A percentile compares a stretch with the other conserved stretches of the same genome.
Evolutionary conservation across 2,888 invertebrate genomes (phyloP).

Genomic region (Seira musarum): DNA sequence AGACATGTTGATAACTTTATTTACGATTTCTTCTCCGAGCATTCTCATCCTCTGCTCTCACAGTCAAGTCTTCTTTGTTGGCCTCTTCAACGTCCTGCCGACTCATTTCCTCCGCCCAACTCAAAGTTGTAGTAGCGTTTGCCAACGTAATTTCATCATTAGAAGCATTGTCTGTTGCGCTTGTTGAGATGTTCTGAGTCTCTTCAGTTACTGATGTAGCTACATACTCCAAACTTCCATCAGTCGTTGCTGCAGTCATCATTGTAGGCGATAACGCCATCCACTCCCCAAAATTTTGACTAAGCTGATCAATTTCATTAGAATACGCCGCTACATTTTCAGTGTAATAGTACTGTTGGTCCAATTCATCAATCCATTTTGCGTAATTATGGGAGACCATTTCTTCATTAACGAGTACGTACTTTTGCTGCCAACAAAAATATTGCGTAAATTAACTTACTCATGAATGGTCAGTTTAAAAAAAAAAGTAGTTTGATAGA

Average conservation of each 20-base stretch:
- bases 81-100: slow-evolving; percentile 29
- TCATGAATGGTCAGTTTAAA: not conserved
- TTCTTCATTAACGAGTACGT: slow-evolving; percentile 83
- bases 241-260: slow-evolving; percentile 34
- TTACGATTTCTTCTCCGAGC: slow-evolving; percentile 18
- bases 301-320: slow-evolving; percentile 43
- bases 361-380: slow-evolving; percentile 76
- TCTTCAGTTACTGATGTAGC: slow-evolving; percentile 35
- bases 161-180: not conserved
- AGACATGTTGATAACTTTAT: too few species aligned
- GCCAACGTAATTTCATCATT: not conserved
- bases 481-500: not conserved
- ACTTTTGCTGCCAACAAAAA: slow-evolving; percentile 54
- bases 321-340: slow-evolving; percentile 43
- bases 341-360: slow-evolving; percentile 50
- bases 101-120: slow-evolving; percentile 53
- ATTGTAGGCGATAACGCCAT: slow-evolving; percentile 24
- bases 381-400: slow-evolving; percentile 88
- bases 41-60: slow-evolving; percentile 27
- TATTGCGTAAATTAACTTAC: not conserved
- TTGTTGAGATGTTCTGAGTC: slow-evolving; percentile 32
- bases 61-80: slow-evolving; percentile 25
- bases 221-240: not conserved
- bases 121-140: slow-evolving; percentile 15
- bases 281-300: slow-evolving; percentile 48